These are phyloP conservation scores for Machimus atricapillus DNA, from an alignment of 2,888 invertebrate genomes.

Conservation along the genomic window DNA sequence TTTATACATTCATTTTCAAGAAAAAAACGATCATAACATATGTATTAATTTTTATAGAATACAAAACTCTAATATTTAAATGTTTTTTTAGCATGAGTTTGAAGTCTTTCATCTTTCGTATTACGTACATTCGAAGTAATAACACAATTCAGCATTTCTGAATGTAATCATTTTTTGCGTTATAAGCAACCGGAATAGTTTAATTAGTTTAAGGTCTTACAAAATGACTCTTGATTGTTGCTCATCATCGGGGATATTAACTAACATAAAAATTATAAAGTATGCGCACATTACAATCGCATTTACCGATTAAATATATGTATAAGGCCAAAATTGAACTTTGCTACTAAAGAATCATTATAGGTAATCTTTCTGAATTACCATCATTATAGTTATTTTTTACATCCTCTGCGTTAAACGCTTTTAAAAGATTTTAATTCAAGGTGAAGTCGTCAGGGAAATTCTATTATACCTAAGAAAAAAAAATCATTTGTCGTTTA, in stretches of 20 bases:
- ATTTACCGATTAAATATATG: neutral
- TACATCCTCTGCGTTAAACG: neutral
- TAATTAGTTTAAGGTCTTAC: neutral
- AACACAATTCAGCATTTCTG: no score
- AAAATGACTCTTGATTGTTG: neutral
- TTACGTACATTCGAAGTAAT: no score
- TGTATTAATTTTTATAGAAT: no score
- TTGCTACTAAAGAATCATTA: neutral
- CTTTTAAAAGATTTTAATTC: neutral
- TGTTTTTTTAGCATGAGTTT: no score
- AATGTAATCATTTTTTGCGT: neutral
- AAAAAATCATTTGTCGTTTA: no score
- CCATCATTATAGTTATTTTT: neutral
- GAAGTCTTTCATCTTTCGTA: neutral
- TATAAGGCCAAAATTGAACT: neutral
- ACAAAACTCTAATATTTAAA: no score
- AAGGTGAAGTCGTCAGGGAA: no score
- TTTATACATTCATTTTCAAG: neutral
- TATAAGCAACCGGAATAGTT: neutral
- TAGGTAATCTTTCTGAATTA: neutral
- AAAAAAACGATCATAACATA: no score
- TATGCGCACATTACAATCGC: neutral
- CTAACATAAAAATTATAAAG: neutral
- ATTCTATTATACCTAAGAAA: no score
- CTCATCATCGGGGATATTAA: neutral